Base-by-base conservation (phyloP, 2,797 vertebrate genomes). In the Prionace glauca region DNA sequence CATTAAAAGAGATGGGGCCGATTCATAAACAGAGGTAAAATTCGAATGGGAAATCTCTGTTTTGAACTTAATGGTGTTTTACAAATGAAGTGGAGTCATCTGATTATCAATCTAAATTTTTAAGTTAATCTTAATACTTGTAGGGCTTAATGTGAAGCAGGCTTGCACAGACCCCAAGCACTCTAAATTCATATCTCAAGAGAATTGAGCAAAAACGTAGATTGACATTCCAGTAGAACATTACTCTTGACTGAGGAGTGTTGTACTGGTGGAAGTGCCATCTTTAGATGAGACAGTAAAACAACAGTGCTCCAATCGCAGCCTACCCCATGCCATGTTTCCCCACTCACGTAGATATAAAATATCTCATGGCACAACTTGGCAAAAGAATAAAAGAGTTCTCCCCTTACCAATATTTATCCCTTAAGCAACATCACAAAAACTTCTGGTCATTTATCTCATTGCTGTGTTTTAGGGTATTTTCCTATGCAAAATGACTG, bases 91-190 rank as follows among this genome's bases (percentile, higher is more conserved):
- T 62, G 12, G 10, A 62, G n/a, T 45, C 16, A 94, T 50, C n/a
- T 94, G 36, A 94, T 94, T 72, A 16, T 72, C 67, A 94, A 26
- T 41, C 36, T 94, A 67, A 94, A 41, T 72, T 72, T 94, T 67
- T 14, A 24, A 71, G 36, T 72, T 94, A 50, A 94, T 45, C 50
- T 71, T 94, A 22, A 29, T 45, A 41, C 26, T 50, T 41, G 5
- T 36, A 11, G 29, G 65, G 8, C 11, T 94, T 94, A 45, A 94
- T 16, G n/a, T 45, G 71, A 94, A 72, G 36, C 36, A 94, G 18
- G 65, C 24, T 94, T 72, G 71, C 41, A 71, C 67, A 72, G 11
- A 45, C 26, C 36, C 45, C 67, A 71, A 90, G 29, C 60, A 90
- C 20, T 81, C n/a, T 62, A 60, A 29, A 14, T 90, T n/a, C 56